These are phyloP conservation scores for Tautogolabrus adspersus DNA, from an alignment of 2,113 vertebrate genomes.

Conservation along the genomic window DNA sequence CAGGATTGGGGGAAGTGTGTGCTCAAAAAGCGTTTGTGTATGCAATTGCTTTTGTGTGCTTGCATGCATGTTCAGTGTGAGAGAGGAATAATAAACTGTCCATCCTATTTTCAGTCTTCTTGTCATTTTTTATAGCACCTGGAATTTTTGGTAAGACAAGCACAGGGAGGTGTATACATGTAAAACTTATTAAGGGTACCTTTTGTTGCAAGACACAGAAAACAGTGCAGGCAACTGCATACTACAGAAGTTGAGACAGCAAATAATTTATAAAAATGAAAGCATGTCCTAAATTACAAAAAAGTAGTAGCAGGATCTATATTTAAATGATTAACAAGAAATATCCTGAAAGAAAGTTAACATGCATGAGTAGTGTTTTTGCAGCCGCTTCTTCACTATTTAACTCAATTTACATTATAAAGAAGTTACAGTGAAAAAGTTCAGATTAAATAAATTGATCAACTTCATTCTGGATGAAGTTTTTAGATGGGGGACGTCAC, in stretches of 20 bases:
- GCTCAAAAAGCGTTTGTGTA: not conserved
- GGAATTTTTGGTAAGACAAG: too few species aligned
- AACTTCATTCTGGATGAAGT: not conserved
- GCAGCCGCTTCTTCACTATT: not conserved
- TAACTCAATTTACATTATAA: not conserved
- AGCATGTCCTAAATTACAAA: too few species aligned
- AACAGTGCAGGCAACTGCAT: too few species aligned
- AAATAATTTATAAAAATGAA: too few species aligned
- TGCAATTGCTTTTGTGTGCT: slow-evolving; percentile 9
- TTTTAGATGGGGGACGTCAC: not conserved
- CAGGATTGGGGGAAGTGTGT: slow-evolving; percentile 20
- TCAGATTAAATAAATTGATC: not conserved
- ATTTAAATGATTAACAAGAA: not conserved
- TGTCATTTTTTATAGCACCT: too few species aligned
- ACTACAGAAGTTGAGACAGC: too few species aligned
- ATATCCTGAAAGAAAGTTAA: not conserved
- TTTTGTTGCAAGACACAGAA: too few species aligned
- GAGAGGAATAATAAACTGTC: slow-evolving; percentile 9
- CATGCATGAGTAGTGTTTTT: not conserved
- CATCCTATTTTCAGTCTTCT: not conserved
- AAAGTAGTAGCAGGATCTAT: too few species aligned
- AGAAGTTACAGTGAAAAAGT: not conserved
- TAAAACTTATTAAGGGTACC: too few species aligned
- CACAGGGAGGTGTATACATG: too few species aligned
- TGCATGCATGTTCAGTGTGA: not conserved